Base-by-base conservation (phyloP, 2,888 invertebrate species). In the Therioaphis trifolii region DNA sequence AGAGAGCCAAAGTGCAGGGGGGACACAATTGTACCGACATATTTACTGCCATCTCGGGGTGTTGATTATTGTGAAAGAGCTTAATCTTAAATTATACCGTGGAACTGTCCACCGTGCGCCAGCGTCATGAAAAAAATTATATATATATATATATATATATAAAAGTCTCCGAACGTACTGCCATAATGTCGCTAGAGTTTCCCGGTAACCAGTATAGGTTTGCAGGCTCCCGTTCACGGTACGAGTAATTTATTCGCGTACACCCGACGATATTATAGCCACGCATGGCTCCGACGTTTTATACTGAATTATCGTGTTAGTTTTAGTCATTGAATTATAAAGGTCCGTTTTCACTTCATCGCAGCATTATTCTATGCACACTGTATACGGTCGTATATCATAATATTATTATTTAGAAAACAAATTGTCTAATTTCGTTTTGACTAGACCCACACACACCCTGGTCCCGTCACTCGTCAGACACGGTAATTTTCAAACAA, bases 261-360 rank as follows among this genome's bases (percentile, higher is more conserved):
- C 14, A 63, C 46, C 61, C 27, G 27, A 76, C 9, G 14, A 58
- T 29, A 63, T 46, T 11, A 46, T 40, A 63, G n/a, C 46, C 61
- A 29, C 61, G 76, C 61, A n/a, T 76, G 76, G 61, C 76, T 21
- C n/a, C 29, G 77, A 80, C 58, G 55, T 71, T 80, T 80, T 61
- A 71, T 71, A 55, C 79, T 71, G 43, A 71, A 80, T 80, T 71
- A 80, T 80, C 14, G 40, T 43, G 69, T 80, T 71, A 27, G 40
- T 80, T 68, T 79, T 69, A 79, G 55, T 55, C 40, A 71, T 71
- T 80, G 72, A 55, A 55, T 71, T 80, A 71, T 58, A 55, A 80
- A 71, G 68, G 71, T 71, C 58, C 11, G 43, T 79, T 69, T 58
- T 40, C n/a, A 21, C n/a, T 58, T 58, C 35, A 12, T 29, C 49